Evolutionary conservation across 2,888 invertebrate genomes (phyloP).

Genomic region (Acronicta psi): DNA sequence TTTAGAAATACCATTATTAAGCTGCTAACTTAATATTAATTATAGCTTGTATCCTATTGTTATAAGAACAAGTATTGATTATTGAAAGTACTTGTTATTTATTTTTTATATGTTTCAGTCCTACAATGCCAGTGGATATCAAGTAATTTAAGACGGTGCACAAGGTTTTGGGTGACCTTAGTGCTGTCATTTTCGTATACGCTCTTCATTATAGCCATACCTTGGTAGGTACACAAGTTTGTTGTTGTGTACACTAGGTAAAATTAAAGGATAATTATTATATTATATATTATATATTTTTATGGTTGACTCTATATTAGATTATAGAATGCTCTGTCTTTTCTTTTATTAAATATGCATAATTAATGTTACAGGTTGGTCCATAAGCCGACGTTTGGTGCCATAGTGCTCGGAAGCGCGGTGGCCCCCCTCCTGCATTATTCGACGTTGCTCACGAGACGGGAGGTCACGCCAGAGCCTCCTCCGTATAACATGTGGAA

Average conservation of each 20-base stretch:
- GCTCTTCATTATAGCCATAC: constrained; percentile 78
- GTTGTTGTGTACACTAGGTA: too few relatives aligned
- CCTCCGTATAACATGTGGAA: constrained; percentile 67
- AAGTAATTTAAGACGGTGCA: constrained; percentile 75
- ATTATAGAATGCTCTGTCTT: too few relatives aligned
- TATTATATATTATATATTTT: too few relatives aligned
- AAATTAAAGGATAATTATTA: too few relatives aligned
- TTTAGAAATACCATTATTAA: constrained; percentile 16
- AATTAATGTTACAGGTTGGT: constrained; percentile 68
- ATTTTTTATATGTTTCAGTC: constrained; percentile 68
- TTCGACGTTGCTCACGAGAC: constrained; percentile 73
- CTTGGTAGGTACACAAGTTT: constrained; percentile 73
- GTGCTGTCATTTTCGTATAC: constrained; percentile 84
- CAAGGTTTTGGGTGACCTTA: constrained; percentile 81
- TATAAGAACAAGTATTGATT: too few relatives aligned
- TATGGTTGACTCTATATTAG: too few relatives aligned
- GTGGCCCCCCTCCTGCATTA: constrained; percentile 78
- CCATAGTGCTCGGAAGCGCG: constrained; percentile 71
- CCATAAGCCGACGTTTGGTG: constrained; percentile 79
- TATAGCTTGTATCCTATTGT: too few relatives aligned
- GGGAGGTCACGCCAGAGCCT: constrained; percentile 60
- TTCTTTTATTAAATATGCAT: background rate
- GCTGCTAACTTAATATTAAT: too few relatives aligned
- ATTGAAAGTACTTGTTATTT: too few relatives aligned
- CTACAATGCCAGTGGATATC: constrained; percentile 81